Conservation (phyloP, 2,113 vertebrate species). For the Carassius carassius region DNA sequence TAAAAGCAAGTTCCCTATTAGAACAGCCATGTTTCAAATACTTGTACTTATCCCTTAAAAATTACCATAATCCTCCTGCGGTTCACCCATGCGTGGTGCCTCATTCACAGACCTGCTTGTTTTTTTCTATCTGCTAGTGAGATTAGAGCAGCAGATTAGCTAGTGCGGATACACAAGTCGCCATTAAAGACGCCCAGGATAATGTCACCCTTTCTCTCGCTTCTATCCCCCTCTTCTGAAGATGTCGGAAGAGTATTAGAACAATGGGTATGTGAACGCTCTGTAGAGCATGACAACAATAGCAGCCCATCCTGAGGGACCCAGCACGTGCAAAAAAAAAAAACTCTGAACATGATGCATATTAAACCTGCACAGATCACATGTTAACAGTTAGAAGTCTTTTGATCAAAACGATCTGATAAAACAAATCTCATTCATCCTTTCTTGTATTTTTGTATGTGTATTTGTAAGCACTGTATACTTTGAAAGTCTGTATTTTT, state of each 20-base stretch:
- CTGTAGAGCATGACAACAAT: conserved; percentile 72
- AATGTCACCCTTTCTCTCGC: conserved; percentile 76
- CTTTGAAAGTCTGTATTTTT: neutral
- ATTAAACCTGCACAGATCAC: conserved; percentile 38
- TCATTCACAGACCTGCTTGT: conserved; percentile 76
- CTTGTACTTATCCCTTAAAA: conserved; percentile 72
- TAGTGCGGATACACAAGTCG: conserved; percentile 73
- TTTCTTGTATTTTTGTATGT: neutral
- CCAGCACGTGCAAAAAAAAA: conserved; percentile 55
- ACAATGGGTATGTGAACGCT: conserved; percentile 72
- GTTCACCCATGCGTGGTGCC: conserved; percentile 74
- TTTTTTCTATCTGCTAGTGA: conserved; percentile 81
- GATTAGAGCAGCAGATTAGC: conserved; percentile 81
- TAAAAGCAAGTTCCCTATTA: conserved; percentile 65
- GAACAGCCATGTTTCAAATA: conserved; percentile 71
- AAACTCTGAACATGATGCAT: conserved; percentile 48
- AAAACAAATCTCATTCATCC: neutral
- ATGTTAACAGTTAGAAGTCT: conserved; percentile 35
- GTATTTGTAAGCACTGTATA: neutral
- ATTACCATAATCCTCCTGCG: conserved; percentile 80
- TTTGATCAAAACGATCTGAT: conserved; percentile 30
- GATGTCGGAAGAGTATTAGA: conserved; percentile 71
- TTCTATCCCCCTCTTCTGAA: conserved; percentile 68
- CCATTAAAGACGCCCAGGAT: conserved; percentile 75
- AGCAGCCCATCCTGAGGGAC: conserved; percentile 71